Conservation (phyloP, 2,888 invertebrate species). For the Drosophila merina region DNA sequence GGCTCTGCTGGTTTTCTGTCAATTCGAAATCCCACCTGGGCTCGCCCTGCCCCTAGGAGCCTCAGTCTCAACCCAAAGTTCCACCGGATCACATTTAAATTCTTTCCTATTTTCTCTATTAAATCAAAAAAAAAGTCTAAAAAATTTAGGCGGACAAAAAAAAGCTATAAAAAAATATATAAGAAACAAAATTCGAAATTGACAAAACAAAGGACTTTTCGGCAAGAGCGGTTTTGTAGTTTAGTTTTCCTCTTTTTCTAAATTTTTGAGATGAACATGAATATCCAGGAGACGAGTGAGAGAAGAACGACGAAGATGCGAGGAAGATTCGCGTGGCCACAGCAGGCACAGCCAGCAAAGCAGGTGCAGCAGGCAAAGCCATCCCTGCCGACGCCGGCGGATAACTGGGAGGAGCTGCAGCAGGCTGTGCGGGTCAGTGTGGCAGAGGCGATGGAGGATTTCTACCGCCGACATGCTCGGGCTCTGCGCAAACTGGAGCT, state of each 20-base stretch:
- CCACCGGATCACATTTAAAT: not conserved
- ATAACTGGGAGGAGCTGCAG: not conserved
- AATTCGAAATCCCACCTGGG: not conserved
- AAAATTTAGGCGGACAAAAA: not conserved
- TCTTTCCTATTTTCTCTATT: not conserved
- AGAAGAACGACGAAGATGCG: not conserved
- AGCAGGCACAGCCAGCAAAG: not conserved
- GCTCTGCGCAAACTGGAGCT: constrained; percentile 19
- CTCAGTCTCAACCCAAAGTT: not conserved
- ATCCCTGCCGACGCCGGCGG: not conserved
- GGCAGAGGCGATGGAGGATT: not conserved
- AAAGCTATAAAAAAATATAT: too few species aligned
- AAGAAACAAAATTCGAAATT: too few species aligned
- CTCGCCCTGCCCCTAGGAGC: not conserved
- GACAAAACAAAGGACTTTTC: too few species aligned
- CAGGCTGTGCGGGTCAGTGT: not conserved
- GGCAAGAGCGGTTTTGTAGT: too few species aligned
- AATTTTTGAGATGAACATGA: not conserved
- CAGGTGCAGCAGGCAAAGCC: too few species aligned
- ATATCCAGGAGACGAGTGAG: not conserved
- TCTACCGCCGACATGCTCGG: not conserved
- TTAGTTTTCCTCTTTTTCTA: not conserved
- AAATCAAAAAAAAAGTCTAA: not conserved
- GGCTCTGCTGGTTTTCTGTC: not conserved
- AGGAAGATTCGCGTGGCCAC: not conserved